Evolutionary conservation across 2,113 vertebrate species (phyloP), one percentile per base, ranked within the genome.

Genomic region (Sardina pilchardus): DNA sequence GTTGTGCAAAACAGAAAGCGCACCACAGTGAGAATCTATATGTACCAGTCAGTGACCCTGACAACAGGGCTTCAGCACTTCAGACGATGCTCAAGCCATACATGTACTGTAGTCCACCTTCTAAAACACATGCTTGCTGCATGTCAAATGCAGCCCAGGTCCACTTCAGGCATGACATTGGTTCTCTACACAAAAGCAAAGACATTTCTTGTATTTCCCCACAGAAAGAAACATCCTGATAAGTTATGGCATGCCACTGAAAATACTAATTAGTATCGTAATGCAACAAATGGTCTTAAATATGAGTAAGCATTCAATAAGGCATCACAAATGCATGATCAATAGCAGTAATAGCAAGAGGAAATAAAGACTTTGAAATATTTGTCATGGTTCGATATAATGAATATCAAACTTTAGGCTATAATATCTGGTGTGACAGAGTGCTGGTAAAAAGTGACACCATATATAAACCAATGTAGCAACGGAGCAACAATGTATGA

Each of bases 301-400:
- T 71, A 71, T 71, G 63, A 34, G 63, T 71, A 71, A 71, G 63
- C 63, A 71, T 71, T 71, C 63, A 71, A 71, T 71, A 71, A 71
- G 63, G 63, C 63, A 71, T 71, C 63, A 71, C 63, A 71, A 71
- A 71, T 71, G 63, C 63, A 71, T 71, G 63, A 26, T 71, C 30
- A 71, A 71, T 71, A 71, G 10, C 63, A 71, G 63, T 71, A 71
- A 30, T 71, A 71, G 63, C 16, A 71, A 71, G 26, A 30, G 63
- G 34, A 71, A 71, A 30, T 71, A 30, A 71, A 71, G 3, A 71
- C 63, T 19, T 53, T n/a, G 21, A 63, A 63, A 34, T 30, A 71
- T 71, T 71, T 71, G 26, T 71, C 34, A 71, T 71, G 26, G 63
- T 71, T 71, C 63, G 14, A 71, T 71, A 71, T 34, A 10, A 71